Conservation (phyloP, 2,113 vertebrate genomes). For the Ciconia boyciana region DNA sequence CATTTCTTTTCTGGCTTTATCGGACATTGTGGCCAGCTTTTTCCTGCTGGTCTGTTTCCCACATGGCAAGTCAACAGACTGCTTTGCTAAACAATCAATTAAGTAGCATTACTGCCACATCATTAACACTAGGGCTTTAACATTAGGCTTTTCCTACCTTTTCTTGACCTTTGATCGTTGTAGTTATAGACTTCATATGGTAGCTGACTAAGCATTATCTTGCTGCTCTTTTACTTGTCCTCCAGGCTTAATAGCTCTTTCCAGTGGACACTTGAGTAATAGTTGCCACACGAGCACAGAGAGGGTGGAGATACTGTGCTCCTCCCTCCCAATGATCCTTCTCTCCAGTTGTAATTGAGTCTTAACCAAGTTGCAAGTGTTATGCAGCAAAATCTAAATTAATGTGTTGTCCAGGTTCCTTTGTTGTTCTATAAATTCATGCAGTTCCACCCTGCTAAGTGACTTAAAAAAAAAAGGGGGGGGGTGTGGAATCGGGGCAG, state of each 20-base stretch:
- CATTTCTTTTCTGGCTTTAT: neutral
- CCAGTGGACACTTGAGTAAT: neutral
- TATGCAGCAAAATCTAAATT: neutral
- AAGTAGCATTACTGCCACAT: neutral
- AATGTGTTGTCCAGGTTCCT: neutral
- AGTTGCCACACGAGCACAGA: neutral
- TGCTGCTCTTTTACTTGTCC: neutral
- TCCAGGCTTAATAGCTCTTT: neutral
- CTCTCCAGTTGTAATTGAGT: neutral
- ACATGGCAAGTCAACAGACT: neutral
- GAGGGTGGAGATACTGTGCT: neutral
- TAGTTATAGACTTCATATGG: neutral
- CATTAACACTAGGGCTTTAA: neutral
- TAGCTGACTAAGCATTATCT: neutral
- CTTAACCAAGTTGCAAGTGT: neutral
- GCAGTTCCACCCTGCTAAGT: neutral
- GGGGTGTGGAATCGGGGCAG: neutral
- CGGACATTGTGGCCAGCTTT: neutral
- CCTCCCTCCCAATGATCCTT: neutral
- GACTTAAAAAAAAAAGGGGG: neutral
- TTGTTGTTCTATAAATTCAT: neutral
- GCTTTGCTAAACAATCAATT: neutral
- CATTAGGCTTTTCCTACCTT: neutral
- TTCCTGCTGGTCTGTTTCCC: neutral
- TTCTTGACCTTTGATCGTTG: neutral